These are phyloP conservation scores for Brachystomella parvula DNA, from an alignment of 1,140 invertebrate species.

Conservation along the genomic window DNA sequence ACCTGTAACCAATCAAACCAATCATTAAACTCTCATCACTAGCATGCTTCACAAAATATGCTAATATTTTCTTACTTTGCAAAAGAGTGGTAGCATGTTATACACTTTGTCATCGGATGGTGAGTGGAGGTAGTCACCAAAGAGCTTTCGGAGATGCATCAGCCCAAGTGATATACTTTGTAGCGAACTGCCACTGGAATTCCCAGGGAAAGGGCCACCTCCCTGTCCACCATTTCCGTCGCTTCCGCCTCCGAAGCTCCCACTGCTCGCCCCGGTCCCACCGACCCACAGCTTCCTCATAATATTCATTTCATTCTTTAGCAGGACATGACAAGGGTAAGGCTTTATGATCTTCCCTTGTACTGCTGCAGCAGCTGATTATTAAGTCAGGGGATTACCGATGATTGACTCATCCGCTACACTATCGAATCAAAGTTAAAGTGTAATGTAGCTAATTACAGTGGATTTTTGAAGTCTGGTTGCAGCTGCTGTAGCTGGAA, in stretches of 20 bases:
- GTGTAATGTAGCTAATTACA: no score
- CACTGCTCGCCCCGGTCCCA: conserved; percentile 10
- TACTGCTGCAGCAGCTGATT: not conserved
- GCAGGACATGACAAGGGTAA: not conserved
- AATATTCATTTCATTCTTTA: conserved; percentile 37
- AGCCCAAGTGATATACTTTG: conserved; percentile 72
- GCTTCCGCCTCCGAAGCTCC: not conserved
- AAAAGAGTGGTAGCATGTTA: conserved; percentile 96
- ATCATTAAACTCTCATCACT: conserved; percentile 16
- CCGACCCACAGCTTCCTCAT: conserved; percentile 38
- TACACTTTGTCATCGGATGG: conserved; percentile 86
- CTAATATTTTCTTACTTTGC: conserved; percentile 63
- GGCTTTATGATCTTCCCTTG: not conserved
- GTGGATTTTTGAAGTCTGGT: no score
- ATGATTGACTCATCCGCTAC: no score
- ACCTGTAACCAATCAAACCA: conserved; percentile 58
- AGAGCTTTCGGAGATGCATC: conserved; percentile 92
- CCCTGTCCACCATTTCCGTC: conserved; percentile 10
- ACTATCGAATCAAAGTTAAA: no score
- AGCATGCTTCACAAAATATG: not conserved
- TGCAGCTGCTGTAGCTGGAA: no score
- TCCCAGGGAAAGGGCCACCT: not conserved
- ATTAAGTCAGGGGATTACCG: no score
- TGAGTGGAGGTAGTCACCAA: conserved; percentile 85
- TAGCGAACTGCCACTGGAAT: conserved; percentile 41